These are phyloP conservation scores for Cynocephalus volans DNA, from an alignment of 2,113 vertebrate species.

Conservation along the genomic window DNA sequence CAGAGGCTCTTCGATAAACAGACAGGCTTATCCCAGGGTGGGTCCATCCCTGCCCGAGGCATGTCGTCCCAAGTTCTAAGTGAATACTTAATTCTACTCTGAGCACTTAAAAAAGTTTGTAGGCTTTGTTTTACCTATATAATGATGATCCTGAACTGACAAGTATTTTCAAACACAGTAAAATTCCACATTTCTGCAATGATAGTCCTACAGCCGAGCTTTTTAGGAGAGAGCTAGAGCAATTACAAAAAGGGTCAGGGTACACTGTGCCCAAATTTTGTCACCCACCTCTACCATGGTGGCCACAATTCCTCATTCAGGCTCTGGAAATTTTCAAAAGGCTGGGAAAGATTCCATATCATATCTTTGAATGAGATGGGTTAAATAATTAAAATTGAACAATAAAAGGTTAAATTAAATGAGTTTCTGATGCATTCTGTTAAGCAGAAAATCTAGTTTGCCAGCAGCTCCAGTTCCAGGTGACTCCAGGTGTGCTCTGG, in stretches of 20 bases:
- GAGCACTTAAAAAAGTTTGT: not conserved
- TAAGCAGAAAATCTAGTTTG: not conserved
- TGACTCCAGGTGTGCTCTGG: not conserved
- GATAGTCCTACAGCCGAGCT: not conserved
- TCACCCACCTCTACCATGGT: not conserved
- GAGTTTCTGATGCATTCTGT: not conserved
- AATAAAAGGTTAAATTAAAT: not conserved
- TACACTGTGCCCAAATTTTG: not conserved
- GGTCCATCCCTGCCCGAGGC: not conserved
- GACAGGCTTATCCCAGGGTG: accelerated
- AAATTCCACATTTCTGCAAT: not conserved
- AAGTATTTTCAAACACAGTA: not conserved
- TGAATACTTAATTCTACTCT: not conserved
- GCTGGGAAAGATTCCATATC: not conserved
- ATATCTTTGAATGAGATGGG: not conserved
- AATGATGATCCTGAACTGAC: not conserved
- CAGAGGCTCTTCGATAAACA: too few relatives aligned
- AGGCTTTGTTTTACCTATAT: not conserved
- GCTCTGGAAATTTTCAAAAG: not conserved
- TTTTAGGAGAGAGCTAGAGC: not conserved
- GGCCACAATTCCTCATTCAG: not conserved
- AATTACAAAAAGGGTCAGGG: not conserved
- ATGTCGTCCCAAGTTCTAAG: not conserved
- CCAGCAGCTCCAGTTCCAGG: not conserved
- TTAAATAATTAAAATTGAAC: not conserved